Conservation (phyloP, 2,113 vertebrate genomes). For the Melanocharis versteri region DNA sequence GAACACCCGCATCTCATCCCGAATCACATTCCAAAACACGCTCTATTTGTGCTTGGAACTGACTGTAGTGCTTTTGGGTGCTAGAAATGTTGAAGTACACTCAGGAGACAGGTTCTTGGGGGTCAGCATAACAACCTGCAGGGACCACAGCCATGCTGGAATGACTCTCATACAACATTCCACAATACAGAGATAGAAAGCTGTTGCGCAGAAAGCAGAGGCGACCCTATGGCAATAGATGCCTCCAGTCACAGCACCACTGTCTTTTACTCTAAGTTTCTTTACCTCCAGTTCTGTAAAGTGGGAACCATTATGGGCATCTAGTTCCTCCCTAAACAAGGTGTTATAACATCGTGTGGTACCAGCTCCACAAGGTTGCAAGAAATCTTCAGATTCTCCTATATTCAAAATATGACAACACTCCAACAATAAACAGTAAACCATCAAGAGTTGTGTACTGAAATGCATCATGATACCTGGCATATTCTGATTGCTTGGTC, state of each 20-base stretch:
- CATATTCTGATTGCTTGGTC: slow-evolving; percentile 94
- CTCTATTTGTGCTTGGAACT: not conserved
- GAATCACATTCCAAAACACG: not conserved
- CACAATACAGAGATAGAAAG: not conserved
- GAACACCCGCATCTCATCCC: not conserved
- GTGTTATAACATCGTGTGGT: accelerated
- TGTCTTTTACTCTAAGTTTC: not conserved
- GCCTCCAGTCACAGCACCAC: not conserved
- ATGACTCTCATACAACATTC: not conserved
- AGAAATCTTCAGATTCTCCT: not conserved
- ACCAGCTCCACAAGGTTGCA: not conserved
- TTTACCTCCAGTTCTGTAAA: not conserved
- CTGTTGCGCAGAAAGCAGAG: not conserved
- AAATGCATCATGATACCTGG: slow-evolving; percentile 79
- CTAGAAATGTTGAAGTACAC: not conserved
- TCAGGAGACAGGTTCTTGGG: not conserved
- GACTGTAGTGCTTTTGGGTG: not conserved
- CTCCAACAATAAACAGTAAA: not conserved
- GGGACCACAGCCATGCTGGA: not conserved
- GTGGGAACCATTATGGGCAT: not conserved
- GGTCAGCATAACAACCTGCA: not conserved
- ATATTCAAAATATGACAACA: not conserved
- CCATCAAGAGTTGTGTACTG: not conserved
- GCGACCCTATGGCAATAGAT: not conserved
- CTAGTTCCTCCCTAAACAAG: not conserved